These are phyloP conservation scores for Agrochola circellaris DNA, from an alignment of 2,888 invertebrate species.

Conservation along the genomic window DNA sequence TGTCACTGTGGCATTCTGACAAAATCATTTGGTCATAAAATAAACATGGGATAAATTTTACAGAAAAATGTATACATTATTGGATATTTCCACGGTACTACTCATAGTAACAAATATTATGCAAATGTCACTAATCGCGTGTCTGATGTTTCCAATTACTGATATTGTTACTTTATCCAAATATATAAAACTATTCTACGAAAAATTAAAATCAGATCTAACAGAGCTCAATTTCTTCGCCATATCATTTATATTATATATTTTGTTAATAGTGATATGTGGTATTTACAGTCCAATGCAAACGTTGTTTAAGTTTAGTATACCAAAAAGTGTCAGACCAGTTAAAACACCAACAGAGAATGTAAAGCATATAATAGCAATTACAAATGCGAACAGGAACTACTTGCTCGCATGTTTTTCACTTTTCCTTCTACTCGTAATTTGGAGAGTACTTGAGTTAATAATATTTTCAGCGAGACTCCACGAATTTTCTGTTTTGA, in stretches of 20 bases:
- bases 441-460: slow-evolving; percentile 78
- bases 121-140: slow-evolving; percentile 79
- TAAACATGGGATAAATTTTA: slow-evolving; percentile 27
- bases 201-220: slow-evolving; percentile 46
- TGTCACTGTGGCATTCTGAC: slow-evolving; percentile 45
- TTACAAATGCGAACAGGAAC: slow-evolving; percentile 80
- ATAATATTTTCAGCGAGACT: slow-evolving; percentile 83
- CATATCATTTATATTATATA: slow-evolving; percentile 66
- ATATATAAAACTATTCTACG: slow-evolving; percentile 65
- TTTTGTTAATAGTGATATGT: slow-evolving; percentile 65
- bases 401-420: slow-evolving; percentile 81
- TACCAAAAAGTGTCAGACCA: slow-evolving; percentile 49
- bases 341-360: slow-evolving; percentile 70
- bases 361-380: slow-evolving; percentile 73
- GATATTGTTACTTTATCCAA: slow-evolving; percentile 75
- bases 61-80: slow-evolving; percentile 58
- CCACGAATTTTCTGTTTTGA: slow-evolving; percentile 80
- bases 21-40: slow-evolving; percentile 8
- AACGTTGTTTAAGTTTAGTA: slow-evolving; percentile 69
- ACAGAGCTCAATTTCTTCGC: neutral
- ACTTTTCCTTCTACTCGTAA: slow-evolving; percentile 78
- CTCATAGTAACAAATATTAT: slow-evolving; percentile 71
- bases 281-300: slow-evolving; percentile 78
- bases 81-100: slow-evolving; percentile 67
- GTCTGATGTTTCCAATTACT: slow-evolving; percentile 74